Evolutionary conservation across 1,140 invertebrate genomes (phyloP).

Genomic region (Ceratosolen fusciceps): DNA sequence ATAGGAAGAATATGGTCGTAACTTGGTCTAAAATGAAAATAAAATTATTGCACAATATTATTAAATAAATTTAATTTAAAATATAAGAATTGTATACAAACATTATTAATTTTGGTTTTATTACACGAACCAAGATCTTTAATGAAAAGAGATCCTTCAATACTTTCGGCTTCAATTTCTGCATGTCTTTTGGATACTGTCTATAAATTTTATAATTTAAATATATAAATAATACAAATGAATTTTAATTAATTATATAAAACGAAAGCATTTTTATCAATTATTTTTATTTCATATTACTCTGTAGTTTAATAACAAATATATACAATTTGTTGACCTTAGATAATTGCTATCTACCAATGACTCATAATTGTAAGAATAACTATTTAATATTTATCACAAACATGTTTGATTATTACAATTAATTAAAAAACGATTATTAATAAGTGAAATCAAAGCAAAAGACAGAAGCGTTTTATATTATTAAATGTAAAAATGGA

Average conservation of each 20-base stretch:
- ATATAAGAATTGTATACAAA: slow-evolving; percentile 48
- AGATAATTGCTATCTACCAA: neutral
- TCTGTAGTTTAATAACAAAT: neutral
- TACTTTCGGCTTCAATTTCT: slow-evolving; percentile 60
- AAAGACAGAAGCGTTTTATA: no score
- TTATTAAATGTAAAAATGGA: no score
- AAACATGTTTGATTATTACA: neutral
- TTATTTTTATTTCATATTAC: neutral
- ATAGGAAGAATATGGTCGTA: slow-evolving; percentile 56
- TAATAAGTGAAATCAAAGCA: no score
- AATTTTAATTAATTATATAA: neutral
- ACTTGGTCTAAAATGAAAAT: slow-evolving; percentile 51
- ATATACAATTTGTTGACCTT: neutral
- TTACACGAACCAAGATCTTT: slow-evolving; percentile 63
- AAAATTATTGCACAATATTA: slow-evolving; percentile 52
- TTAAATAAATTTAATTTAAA: slow-evolving; percentile 25
- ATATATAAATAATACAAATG: neutral
- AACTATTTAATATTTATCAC: neutral
- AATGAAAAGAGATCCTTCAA: slow-evolving; percentile 56
- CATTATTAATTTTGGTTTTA: slow-evolving; percentile 63
- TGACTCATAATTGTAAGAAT: neutral
- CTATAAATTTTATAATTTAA: slow-evolving; percentile 52
- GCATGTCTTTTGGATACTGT: slow-evolving; percentile 65
- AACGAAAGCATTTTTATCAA: neutral
- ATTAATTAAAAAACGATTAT: neutral